Conservation (phyloP, 1,140 invertebrate species). For the Zophobas atratus region DNA sequence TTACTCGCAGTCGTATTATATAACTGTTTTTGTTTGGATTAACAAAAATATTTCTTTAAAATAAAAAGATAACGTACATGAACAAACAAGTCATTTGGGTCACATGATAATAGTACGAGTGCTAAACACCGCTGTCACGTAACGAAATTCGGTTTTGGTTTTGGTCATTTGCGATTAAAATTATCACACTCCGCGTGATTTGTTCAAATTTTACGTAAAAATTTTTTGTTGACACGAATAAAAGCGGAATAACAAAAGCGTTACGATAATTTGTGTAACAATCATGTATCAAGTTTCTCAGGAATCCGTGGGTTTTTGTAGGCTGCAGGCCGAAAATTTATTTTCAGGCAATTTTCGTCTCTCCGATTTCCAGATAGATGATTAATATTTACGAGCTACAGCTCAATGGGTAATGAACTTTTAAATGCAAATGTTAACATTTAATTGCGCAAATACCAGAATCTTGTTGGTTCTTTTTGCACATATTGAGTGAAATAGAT, state of each 20-base stretch:
- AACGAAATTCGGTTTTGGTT: too few relatives aligned
- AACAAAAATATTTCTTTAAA: conserved; percentile 15
- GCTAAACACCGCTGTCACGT: too few relatives aligned
- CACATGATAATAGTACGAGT: not conserved
- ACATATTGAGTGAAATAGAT: not conserved
- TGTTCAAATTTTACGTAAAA: too few relatives aligned
- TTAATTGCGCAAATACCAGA: not conserved
- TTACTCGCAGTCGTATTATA: not conserved
- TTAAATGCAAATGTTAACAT: not conserved
- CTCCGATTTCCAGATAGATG: too few relatives aligned
- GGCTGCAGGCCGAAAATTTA: too few relatives aligned
- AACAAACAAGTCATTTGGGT: conserved; percentile 18
- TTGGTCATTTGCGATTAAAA: not conserved
- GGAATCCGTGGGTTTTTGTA: too few relatives aligned
- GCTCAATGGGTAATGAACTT: not conserved
- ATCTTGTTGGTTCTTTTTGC: not conserved
- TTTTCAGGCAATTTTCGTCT: too few relatives aligned
- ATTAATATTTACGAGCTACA: too few relatives aligned
- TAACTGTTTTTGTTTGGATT: conserved; percentile 18
- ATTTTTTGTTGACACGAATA: too few relatives aligned
- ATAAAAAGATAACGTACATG: conserved; percentile 10
- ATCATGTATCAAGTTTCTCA: too few relatives aligned
- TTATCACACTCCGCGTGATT: not conserved
- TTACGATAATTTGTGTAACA: too few relatives aligned
- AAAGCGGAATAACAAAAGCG: too few relatives aligned